Conservation (phyloP, 2,113 vertebrate species). For the Mus spicilegus region DNA sequence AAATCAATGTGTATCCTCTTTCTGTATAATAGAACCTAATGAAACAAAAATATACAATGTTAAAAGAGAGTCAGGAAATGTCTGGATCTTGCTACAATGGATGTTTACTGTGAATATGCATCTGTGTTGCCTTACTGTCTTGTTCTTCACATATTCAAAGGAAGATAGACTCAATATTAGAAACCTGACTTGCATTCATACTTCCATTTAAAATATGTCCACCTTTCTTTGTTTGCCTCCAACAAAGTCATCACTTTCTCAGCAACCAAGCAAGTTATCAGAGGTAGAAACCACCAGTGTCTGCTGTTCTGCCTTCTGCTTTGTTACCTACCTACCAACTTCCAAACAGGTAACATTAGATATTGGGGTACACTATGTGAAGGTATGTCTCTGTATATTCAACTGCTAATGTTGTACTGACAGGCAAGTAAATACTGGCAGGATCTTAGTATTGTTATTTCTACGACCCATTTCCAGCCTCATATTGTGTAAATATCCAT, state of each 20-base stretch:
- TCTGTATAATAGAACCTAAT: slow-evolving; percentile 9
- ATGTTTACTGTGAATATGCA: not conserved
- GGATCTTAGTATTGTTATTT: too few relatives aligned
- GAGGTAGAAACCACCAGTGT: too few relatives aligned
- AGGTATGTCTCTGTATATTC: too few relatives aligned
- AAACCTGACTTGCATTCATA: not conserved
- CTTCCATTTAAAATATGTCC: not conserved
- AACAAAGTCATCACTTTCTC: not conserved
- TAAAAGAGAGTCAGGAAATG: slow-evolving; percentile 24
- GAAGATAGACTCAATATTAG: not conserved
- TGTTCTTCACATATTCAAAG: not conserved
- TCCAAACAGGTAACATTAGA: not conserved
- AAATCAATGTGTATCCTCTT: slow-evolving; percentile 50
- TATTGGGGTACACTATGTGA: too few relatives aligned
- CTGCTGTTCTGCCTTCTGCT: not conserved
- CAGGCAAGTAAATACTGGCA: too few relatives aligned
- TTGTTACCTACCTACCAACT: too few relatives aligned
- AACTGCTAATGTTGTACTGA: too few relatives aligned
- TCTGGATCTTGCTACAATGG: not conserved
- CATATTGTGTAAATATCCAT: too few relatives aligned
- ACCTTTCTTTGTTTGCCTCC: not conserved
- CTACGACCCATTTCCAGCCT: too few relatives aligned
- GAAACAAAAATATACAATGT: slow-evolving; percentile 12
- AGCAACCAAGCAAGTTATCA: not conserved
- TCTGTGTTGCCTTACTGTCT: not conserved